Conservation (phyloP, 2,113 vertebrate species). For the Barnardius zonarius region DNA sequence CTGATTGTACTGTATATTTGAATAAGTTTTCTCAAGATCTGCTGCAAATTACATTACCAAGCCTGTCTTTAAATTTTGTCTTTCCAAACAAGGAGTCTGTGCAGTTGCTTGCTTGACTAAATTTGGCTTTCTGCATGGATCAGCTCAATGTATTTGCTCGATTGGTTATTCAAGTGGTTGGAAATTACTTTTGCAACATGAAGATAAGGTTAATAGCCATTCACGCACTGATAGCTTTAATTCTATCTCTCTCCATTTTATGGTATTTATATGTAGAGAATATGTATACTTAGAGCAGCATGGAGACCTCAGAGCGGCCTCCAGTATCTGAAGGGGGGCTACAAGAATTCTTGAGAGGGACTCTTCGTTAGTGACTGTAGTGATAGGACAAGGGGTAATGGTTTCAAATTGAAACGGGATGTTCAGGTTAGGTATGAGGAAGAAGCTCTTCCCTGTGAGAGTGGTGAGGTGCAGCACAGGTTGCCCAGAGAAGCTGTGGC, state of each 20-base stretch:
- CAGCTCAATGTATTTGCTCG: not conserved
- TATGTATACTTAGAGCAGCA: not conserved
- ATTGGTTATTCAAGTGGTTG: not conserved
- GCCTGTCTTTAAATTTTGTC: not conserved
- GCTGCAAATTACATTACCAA: not conserved
- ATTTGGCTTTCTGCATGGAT: not conserved
- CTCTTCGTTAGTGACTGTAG: not conserved
- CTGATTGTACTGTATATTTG: not conserved
- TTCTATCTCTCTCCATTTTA: not conserved
- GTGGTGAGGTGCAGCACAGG: not conserved
- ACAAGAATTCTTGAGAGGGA: not conserved
- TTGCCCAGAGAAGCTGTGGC: not conserved
- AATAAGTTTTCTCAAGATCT: not conserved
- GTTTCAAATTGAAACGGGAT: not conserved
- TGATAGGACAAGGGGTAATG: not conserved
- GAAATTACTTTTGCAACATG: not conserved
- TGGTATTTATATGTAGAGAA: not conserved
- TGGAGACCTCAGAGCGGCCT: not conserved
- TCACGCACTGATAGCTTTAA: not conserved
- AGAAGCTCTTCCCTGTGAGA: not conserved
- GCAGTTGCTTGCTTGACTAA: not conserved
- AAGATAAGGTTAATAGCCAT: not conserved
- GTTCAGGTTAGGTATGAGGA: not conserved
- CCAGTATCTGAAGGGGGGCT: not conserved
- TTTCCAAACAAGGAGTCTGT: not conserved